Evolutionary conservation across 1,140 invertebrate species (phyloP), one percentile per base, ranked within the genome.

Genomic region (Drosophila nannoptera): DNA sequence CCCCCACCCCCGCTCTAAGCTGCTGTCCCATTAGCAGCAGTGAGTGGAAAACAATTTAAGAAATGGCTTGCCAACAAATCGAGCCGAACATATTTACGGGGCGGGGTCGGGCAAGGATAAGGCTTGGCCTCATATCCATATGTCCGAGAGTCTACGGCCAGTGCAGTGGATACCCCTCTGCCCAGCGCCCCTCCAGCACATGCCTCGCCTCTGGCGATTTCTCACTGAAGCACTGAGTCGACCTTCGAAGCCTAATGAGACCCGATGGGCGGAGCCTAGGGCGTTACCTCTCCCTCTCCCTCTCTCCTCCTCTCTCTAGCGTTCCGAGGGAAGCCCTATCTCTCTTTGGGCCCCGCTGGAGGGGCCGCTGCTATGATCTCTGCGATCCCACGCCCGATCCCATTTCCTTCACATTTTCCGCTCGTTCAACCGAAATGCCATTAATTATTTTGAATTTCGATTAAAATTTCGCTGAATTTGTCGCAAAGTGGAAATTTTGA

Each of bases 31-130:
- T 86, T 83, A 80, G 78, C 78, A 77, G 78, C 73, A 45, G 72
- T 54, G 59, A 77, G 78, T 73, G 46, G 58, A 60, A 83, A 83
- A 84, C 75, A 84, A 84, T 83, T 83, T 78, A 62, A 63, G 62
- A 68, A 68, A 65, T 70, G 69, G 68, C 56, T 61, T 80, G 69
- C 60, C 76, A 78, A 82, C 61, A 82, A 76, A n/a, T 12, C 8
- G 11, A 29, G 42, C 14, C 14, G 42, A n/a, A 50, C 7, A 35
- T 50, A 33, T 50, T 35, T 35, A 35, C 7, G 11, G 43, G 42
- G 22, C 22, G 22, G 22, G 22, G 22, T 22, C 22, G 22, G 22
- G 1, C 22, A 1, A 2, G 22, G 22, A 22, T 58, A 59, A 46
- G 31, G 43, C 9, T 52, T 14, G 14, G 32, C 22, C 22, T 22